Percentiles rank a stretch among this genome's conserved stretches.
phyloP scores from a whole-genome alignment of 2,113 vertebrate species.

The Cercocebus atys region DNA sequence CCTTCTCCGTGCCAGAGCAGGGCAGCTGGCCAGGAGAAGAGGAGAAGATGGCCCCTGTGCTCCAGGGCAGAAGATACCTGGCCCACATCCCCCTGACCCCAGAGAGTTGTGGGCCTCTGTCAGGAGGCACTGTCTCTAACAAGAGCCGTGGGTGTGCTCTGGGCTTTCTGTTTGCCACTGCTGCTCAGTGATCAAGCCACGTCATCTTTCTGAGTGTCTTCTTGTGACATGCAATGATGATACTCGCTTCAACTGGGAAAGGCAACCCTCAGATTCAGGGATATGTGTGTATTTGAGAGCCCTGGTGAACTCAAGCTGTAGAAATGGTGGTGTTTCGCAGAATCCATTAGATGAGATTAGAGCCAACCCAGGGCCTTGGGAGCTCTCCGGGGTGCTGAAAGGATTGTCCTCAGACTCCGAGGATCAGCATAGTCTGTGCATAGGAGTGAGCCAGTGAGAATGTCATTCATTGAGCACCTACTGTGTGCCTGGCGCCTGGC shows the following conservation, averaged over 20 bases:
- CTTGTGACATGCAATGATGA: not conserved
- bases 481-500: not conserved
- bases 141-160: fast-evolving
- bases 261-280: not conserved
- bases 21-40: not conserved
- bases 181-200: not conserved
- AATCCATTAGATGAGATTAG: fast-evolving
- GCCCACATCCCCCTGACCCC: fast-evolving
- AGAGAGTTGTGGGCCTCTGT: not conserved
- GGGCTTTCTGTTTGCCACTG: not conserved
- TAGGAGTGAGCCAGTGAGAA: fast-evolving
- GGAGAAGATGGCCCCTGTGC: fast-evolving
- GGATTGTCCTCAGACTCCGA: fast-evolving
- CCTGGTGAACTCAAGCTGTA: not conserved
- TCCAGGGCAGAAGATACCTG: not conserved
- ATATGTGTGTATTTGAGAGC: not conserved
- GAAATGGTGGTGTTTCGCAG: too few species aligned
- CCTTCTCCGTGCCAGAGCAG: not conserved
- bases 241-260: not conserved
- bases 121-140: fast-evolving
- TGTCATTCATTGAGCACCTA: not conserved
- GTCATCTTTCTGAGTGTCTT: not conserved
- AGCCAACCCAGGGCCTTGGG: fast-evolving
- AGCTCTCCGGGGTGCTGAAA: slow-evolving; percentile 63
- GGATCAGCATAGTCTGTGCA: fast-evolving